Evolutionary conservation across 2,113 vertebrate species (phyloP), one percentile per base, ranked within the genome.

Genomic region (Lophura nycthemera): DNA sequence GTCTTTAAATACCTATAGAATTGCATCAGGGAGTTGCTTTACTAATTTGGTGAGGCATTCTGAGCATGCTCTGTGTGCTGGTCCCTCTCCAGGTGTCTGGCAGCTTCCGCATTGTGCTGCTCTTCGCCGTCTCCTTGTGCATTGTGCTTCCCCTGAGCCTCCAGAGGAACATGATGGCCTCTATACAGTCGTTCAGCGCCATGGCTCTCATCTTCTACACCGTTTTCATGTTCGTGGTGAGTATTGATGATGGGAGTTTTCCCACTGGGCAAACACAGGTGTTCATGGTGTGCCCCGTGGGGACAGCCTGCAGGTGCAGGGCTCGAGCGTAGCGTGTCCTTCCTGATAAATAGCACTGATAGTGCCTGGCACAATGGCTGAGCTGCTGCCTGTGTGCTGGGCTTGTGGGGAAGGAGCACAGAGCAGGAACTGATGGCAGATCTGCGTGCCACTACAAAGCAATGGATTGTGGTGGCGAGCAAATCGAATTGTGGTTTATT

Each of bases 91-190:
- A 99, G 99, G 98, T 99, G 96, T 99, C 98, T 0, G 97, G 98
- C 45, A 94, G 97, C 65, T 98, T 99, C 79, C 98, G 99, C 0
- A 94, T 99, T 19, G 47, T 99, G 83, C 98, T 99, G 96, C 98
- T 99, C 89, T 97, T 99, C 2, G 92, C 92, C 0, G 99, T 99
- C 75, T 99, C 99, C 5, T 90, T 99, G 85, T 98, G 98, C 94
- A 98, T 99, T 2, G 99, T 99, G 15, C 98, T 99, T 15, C 99
- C 99, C 0, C 95, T 99, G 86, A 99, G 99, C 96, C 98, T 99
- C 80, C 99, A 99, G 98, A 98, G 99, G 94, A 99, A 99, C 98
- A 98, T 99, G 98, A 99, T 99, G 99, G 98, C 98, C 79, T 99
- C 99, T 96, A 98, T 99, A 50, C 99, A 99, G 98, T 99, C 99